These are phyloP conservation scores for Oncorhynchus keta DNA, from an alignment of 2,113 vertebrate genomes.

Conservation along the genomic window DNA sequence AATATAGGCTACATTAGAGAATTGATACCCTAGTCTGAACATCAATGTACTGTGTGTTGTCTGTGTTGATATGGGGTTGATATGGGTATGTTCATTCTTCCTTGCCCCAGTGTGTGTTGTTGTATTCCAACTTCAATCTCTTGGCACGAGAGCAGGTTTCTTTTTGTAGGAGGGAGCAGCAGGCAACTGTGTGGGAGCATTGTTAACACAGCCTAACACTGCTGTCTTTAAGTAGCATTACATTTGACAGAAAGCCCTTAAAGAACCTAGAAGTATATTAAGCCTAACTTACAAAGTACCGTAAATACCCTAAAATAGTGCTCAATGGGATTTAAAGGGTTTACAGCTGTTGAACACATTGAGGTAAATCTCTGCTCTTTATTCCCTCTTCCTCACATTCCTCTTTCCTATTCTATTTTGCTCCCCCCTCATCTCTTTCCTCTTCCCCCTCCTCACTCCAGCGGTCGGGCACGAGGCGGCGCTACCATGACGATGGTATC, in stretches of 20 bases:
- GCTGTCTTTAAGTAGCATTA: background rate
- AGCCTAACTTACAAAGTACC: too few species aligned
- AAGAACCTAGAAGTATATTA: too few species aligned
- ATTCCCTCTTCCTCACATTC: constrained; percentile 11
- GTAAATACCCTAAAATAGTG: too few species aligned
- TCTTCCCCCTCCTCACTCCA: constrained; percentile 41
- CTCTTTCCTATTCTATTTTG: background rate
- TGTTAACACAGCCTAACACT: constrained; percentile 51
- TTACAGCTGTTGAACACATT: too few species aligned
- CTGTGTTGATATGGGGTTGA: too few species aligned
- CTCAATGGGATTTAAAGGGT: too few species aligned
- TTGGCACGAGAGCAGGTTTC: background rate
- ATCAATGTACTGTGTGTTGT: too few species aligned
- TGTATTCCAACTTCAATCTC: background rate
- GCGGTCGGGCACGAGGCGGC: constrained; percentile 88
- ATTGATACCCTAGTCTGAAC: too few species aligned
- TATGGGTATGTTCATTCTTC: background rate
- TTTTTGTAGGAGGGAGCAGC: background rate
- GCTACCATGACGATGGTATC: constrained; percentile 95
- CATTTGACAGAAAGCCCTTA: too few species aligned
- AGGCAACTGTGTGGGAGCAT: background rate
- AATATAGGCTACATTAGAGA: too few species aligned
- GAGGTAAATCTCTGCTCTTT: background rate
- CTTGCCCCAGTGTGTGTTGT: background rate
- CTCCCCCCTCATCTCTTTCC: background rate